phyloP scores from a whole-genome alignment of 2,888 invertebrate genomes.

The Bruchidius siliquastri region DNA sequence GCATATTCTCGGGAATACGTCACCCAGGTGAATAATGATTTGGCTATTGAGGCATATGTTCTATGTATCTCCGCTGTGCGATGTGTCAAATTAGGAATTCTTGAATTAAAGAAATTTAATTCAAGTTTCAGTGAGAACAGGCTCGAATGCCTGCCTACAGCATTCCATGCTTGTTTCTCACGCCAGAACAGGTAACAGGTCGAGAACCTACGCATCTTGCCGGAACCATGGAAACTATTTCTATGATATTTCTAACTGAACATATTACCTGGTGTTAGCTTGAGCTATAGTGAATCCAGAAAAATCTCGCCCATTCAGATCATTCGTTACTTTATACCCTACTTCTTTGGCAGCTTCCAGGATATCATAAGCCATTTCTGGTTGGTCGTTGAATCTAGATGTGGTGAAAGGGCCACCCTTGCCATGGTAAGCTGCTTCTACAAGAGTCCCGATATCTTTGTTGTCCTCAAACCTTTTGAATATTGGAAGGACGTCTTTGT shows the following conservation, averaged over 20 bases:
- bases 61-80: no score
- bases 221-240: no score
- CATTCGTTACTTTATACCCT: constrained; percentile 58
- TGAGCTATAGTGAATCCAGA: constrained; percentile 65
- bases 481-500: constrained; percentile 70
- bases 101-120: no score
- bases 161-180: no score
- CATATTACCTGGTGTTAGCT: constrained; percentile 52
- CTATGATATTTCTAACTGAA: background rate
- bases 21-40: no score
- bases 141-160: no score
- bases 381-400: constrained; percentile 61
- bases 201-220: no score
- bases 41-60: no score
- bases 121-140: no score
- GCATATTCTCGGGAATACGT: no score
- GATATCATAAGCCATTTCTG: constrained; percentile 58
- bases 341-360: constrained; percentile 58
- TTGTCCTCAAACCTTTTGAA: constrained; percentile 67
- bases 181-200: no score
- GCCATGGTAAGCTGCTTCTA: constrained; percentile 58
- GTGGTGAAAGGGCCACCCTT: constrained; percentile 60
- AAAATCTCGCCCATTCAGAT: constrained; percentile 59
- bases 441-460: constrained; percentile 55
- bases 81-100: no score